Conservation (phyloP, 1,140 invertebrate genomes). For the Carcinoscorpius rotundicauda region DNA sequence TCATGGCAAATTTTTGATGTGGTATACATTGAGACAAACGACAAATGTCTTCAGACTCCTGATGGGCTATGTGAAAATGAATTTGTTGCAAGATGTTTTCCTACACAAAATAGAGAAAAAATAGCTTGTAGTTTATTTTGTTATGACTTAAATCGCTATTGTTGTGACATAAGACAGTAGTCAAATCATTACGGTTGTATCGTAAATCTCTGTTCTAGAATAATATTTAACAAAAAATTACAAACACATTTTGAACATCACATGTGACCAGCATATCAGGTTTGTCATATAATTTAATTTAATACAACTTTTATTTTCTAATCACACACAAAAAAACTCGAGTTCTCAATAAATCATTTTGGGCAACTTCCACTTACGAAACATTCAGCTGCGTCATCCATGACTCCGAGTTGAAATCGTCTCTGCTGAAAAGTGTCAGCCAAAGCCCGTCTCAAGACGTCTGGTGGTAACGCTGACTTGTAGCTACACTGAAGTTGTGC, state of each 20-base stretch:
- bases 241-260: too few relatives aligned
- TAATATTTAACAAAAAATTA: neutral
- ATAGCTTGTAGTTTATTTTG: neutral
- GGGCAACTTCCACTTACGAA: slow-evolving; percentile 51
- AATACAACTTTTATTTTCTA: neutral
- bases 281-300: neutral
- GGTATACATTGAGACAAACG: slow-evolving; percentile 78
- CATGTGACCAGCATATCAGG: too few relatives aligned
- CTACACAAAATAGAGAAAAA: slow-evolving; percentile 36
- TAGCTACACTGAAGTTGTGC: slow-evolving; percentile 89
- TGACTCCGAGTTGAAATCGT: slow-evolving; percentile 83
- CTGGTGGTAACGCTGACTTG: slow-evolving; percentile 77
- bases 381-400: slow-evolving; percentile 94
- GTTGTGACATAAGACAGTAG: too few relatives aligned
- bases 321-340: neutral
- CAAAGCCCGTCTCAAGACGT: slow-evolving; percentile 71
- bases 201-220: neutral
- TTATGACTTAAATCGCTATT: neutral
- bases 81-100: slow-evolving; percentile 84
- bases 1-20: slow-evolving; percentile 92
- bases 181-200: too few relatives aligned
- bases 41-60: slow-evolving; percentile 68
- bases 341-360: too few relatives aligned
- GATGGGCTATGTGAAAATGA: slow-evolving; percentile 76
- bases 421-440: slow-evolving; percentile 82